Base-by-base conservation (phyloP, 2,888 invertebrate genomes). In the Theodoxus fluviatilis region DNA sequence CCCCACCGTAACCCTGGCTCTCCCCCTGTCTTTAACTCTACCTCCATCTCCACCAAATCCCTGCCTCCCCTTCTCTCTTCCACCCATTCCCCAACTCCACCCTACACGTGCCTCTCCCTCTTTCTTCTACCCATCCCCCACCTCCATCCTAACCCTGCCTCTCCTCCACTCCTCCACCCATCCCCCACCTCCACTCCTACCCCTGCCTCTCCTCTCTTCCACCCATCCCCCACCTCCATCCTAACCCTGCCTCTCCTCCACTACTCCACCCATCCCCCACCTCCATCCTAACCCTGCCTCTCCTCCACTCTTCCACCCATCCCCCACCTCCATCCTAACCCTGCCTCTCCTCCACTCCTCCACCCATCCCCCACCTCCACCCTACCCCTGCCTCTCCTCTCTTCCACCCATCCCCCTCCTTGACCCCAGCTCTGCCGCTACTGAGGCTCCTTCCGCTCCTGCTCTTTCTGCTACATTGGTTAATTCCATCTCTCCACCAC, bases 261-360 rank as follows among this genome's bases (percentile, higher is more conserved):
- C 31, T 67, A 49, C 52, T 31, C 33, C 49, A 52, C 49, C 33
- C 52, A 28, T 31, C 49, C 33, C 67, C 52, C 52, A 52, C 49
- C 33, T 31, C 52, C 31, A 52, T 33, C 52, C 49, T 49, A 33
- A 33, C 49, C 22, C 4, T 64, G 18, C 37, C 3, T 38, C 40
- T 22, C 40, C 12, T n/a, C 18, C 64, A n/a, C n/a, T 22, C 9
- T 9, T n/a, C 4, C 64, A 22, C 15, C 12, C 64, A 7, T 37
- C 28, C 35, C 12, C 12, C 12, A 12, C 22, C 9, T 7, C 33
- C 22, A 31, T 33, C 33, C 22, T 61, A 12, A 31, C 61, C 35
- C 22, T 7, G 4, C 33, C 12, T 35, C 12, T 38, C 37, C 9
- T 9, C 22, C 37, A 6, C 12, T 15, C 6, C 15, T 7, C 12